Base-by-base conservation (phyloP, 2,888 invertebrate genomes). In the Drosophila antonietae region DNA sequence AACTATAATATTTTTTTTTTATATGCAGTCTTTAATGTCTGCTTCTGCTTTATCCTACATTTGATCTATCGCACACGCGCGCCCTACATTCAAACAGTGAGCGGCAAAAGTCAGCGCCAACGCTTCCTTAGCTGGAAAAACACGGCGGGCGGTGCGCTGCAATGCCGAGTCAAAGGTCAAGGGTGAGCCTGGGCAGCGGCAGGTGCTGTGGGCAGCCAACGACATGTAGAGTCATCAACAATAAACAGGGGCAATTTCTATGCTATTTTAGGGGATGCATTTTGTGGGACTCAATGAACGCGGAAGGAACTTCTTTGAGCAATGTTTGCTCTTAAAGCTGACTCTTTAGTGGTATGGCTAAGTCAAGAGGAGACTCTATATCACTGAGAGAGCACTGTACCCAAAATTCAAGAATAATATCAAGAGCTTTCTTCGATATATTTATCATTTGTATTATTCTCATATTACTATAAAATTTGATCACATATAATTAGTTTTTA, bases 111-210 rank as follows among this genome's bases (percentile, higher is more conserved):
- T 75, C 33, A 65, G 37, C 15, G 28, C 23, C 62, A 18, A 8
- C n/a, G 44, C 51, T 70, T 71, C 35, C 39, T 83, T 87, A 84
- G 70, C 70, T 71, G 68, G 86, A 88, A 83, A 78, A 75, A 59
- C 88, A 37, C 55, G 55, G 39, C 83, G 73, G 80, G 83, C 47
- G 67, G 80, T 70, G 78, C 47, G 28, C 35, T 15, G 28, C 28
- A 6, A 2, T 20, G 20, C 20, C 2, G 20, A 31, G 15, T 12
- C 23, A 18, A 18, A 28, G 41, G 35, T 18, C 51, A 51, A 51
- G 63, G 44, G 51, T 44, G 28, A 64, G 35, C 44, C 9, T 18
- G 18, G 20, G 20, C 37, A 51, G 18, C 41, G 55, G 64, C 83
- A 88, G 88, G 83, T 83, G 88, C 60, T 70, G 57, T 46, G 44